Base-by-base conservation (phyloP, 2,888 invertebrate genomes). In the Dioctria linearis region DNA sequence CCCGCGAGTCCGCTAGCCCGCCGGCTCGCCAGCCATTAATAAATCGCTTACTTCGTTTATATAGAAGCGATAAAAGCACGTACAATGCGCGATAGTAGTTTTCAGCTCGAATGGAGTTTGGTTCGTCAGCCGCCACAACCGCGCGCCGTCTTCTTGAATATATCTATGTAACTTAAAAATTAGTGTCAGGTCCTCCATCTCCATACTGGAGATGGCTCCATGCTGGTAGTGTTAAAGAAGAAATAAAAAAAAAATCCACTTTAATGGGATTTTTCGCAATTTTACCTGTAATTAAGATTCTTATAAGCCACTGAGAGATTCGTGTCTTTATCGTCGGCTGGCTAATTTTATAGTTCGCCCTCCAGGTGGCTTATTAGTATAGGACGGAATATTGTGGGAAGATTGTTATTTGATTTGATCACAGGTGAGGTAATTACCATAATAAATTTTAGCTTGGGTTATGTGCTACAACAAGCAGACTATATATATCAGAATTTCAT, bases 181-280 rank as follows among this genome's bases (percentile, higher is more conserved):
- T 4, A 65, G 42, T 65, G 40, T n/a, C 65, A 65, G 65, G 65
- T 65, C 65, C 25, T 25, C 25, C 2, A 25, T 25, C 11, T 65
- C 5, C 65, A n/a, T 65, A 65, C 65, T 42, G 40, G 65, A 65
- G 65, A 65, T 65, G 40, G 42, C 5, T 42, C 40, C 9, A 65
- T n/a, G 40, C 6, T 9, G 65, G 40, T 25, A 25, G 25, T 25
- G 1, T 25, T 25, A 2, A 25, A 25, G 25, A 25, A 25, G 25
- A 25, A 25, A 2, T 25, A 42, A 11, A 65, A 65, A 42, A 65
- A 11, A 65, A 37, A 11, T 9, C 51, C 6, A 6, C 40, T 65
- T 65, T 65, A 65, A 65, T 65, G 65, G 42, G 65, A 65, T 65
- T 65, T 65, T 65, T n/a, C 65, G 65, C 65, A 65, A 40, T 65